Conservation (phyloP, 2,113 vertebrate genomes). For the Chloropsis cyanopogon region DNA sequence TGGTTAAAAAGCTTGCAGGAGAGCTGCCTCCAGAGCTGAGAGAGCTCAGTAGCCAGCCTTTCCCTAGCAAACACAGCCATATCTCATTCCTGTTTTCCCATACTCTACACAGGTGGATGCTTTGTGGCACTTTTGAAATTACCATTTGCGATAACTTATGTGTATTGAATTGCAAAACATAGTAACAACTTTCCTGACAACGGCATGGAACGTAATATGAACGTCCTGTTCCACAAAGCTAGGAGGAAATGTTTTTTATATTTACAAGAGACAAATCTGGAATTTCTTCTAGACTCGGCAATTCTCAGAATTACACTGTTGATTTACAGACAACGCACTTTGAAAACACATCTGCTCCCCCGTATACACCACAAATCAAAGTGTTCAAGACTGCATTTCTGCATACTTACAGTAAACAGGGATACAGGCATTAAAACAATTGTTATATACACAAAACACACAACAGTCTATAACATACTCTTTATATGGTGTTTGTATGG, state of each 20-base stretch:
- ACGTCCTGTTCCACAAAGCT: not conserved
- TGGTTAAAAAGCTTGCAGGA: not conserved
- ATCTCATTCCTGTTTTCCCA: not conserved
- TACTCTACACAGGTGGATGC: not conserved
- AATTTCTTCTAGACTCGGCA: not conserved
- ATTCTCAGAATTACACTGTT: not conserved
- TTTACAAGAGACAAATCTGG: not conserved
- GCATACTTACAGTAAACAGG: not conserved
- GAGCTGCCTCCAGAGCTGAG: not conserved
- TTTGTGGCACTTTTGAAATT: not conserved
- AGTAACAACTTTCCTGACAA: not conserved
- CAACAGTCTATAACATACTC: fast-evolving
- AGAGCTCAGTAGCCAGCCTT: not conserved
- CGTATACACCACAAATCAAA: fast-evolving
- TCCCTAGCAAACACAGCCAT: not conserved
- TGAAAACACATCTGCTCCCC: not conserved
- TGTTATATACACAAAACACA: not conserved
- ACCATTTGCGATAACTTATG: not conserved
- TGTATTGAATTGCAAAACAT: not conserved
- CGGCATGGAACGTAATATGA: not conserved
- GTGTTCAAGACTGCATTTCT: not conserved
- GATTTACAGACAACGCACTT: not conserved
- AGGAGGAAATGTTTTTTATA: not conserved
- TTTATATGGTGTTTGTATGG: fast-evolving
- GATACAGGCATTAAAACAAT: not conserved